Percentiles rank a stretch among this genome's conserved stretches.
Conservation (phyloP, 1,140 invertebrate genomes). For the Orchestia grillus region DNA sequence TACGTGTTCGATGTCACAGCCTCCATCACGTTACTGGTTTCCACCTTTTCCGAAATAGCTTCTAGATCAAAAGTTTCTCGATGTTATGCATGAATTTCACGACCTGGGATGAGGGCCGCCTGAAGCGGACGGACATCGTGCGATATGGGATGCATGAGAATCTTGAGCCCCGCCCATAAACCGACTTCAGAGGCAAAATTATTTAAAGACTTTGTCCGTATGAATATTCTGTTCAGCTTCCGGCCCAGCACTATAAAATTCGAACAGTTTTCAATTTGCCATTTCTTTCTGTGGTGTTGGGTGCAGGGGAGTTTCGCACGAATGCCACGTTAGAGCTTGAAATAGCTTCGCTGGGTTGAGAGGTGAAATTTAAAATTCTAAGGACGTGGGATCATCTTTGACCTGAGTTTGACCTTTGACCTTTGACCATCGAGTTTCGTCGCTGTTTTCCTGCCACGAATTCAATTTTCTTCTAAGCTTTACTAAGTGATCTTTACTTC, state of each 20-base stretch:
- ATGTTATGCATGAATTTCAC: not conserved
- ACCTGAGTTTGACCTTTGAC: too few relatives aligned
- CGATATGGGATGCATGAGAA: not conserved
- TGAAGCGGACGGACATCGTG: not conserved
- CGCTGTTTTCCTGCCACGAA: too few relatives aligned
- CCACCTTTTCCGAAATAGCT: not conserved
- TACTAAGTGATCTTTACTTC: too few relatives aligned
- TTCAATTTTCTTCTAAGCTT: too few relatives aligned
- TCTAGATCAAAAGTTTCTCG: not conserved
- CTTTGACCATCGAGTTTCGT: too few relatives aligned
- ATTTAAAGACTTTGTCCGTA: not conserved
- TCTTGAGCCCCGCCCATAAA: not conserved
- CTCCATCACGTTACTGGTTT: not conserved
- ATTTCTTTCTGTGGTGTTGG: too few relatives aligned
- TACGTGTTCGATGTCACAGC: not conserved
- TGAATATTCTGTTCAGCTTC: not conserved
- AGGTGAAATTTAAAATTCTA: too few relatives aligned
- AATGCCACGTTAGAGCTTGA: too few relatives aligned
- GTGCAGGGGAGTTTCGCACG: too few relatives aligned
- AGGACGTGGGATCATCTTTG: too few relatives aligned
- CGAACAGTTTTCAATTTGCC: not conserved
- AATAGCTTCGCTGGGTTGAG: too few relatives aligned
- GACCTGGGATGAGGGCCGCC: not conserved
- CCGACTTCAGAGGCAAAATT: not conserved
- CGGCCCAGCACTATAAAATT: not conserved